Base-by-base conservation (phyloP, 2,888 invertebrate species). In the Cheilosia soror region DNA sequence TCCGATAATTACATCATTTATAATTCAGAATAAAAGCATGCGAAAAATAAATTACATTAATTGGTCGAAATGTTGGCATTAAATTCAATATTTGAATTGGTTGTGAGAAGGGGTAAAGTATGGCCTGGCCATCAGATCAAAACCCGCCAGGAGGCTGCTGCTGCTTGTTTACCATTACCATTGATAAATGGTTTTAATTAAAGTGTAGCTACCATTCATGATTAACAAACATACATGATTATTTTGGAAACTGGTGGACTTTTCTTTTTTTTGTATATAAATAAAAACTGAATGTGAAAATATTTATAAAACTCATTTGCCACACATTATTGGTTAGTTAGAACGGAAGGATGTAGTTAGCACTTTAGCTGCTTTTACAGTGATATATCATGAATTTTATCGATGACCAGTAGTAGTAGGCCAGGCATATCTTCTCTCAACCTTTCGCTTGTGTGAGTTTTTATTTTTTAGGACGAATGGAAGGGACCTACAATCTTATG, bases 1-100 rank as follows among this genome's bases (percentile, higher is more conserved):
- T 83, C 83, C 83, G 83, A 83, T 83, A 83, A 83, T 83, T 83
- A 78, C 83, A 83, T 73, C 78, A 83, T 83, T 83, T 83, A 83
- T 83, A 83, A 78, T 83, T 83, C 83, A 60, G 57, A 68, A 78
- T 63, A 83, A 83, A 78, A 73, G 73, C 68, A 78, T 73, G 60
- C 51, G 68, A 68, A 78, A 80, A 83, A 83, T 83, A 83, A 83
- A 78, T 83, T 78, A 83, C 83, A 78, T 83, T 83, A 78, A 83
- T 83, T 78, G 83, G 83, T 73, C 62, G 78, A 78, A 83, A 78
- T 78, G 83, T 73, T 78, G 78, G 83, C 78, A 83, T 83, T 83
- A 72, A 83, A 83, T 83, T 83, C 83, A 83, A 83, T 83, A 83
- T 83, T 83, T 83, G 83, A 73, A 83, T 78, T 77, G 77, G 55